Evolutionary conservation across 2,797 vertebrate species (phyloP).

Genomic region (Rhincodon typus): DNA sequence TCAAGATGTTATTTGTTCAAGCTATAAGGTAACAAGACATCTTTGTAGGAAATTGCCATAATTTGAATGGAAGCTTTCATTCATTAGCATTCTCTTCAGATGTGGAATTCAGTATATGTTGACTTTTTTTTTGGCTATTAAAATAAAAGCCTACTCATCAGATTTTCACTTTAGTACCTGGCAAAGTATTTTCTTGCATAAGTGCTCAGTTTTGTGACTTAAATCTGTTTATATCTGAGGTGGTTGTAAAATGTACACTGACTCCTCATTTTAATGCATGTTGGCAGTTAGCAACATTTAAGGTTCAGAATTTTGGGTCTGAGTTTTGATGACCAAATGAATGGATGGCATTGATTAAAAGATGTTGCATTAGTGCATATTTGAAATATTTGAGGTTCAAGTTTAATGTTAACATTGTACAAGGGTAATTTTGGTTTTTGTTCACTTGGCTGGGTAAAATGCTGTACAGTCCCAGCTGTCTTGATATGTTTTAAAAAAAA

Average conservation of each 20-base stretch:
- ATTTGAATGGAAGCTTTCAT: neutral
- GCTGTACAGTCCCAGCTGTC: slow-evolving; percentile 4
- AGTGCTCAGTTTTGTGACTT: neutral
- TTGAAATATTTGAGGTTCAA: slow-evolving; percentile 37
- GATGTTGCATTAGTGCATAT: slow-evolving; percentile 22
- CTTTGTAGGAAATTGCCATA: slow-evolving; percentile 15
- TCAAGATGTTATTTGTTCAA: slow-evolving; percentile 4
- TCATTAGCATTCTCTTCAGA: neutral
- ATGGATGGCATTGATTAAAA: slow-evolving; percentile 31
- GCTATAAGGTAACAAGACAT: neutral
- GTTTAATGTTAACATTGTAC: slow-evolving; percentile 34
- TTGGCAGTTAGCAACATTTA: slow-evolving; percentile 26
- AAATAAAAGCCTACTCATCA: neutral
- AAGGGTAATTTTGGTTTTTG: slow-evolving; percentile 23
- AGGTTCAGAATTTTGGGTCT: slow-evolving; percentile 34
- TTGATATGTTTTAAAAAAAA: slow-evolving; percentile 23
- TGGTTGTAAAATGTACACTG: neutral
- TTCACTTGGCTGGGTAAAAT: neutral
- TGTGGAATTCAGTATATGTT: neutral
- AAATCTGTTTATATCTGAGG: slow-evolving; percentile 11
- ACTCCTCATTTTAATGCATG: slow-evolving; percentile 24
- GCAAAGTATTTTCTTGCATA: slow-evolving; percentile 26
- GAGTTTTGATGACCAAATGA: slow-evolving; percentile 24
- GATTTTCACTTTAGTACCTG: neutral
- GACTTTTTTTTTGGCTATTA: neutral